These are phyloP conservation scores for Neuroscelio doddi DNA, from an alignment of 2,888 invertebrate species.

Conservation along the genomic window DNA sequence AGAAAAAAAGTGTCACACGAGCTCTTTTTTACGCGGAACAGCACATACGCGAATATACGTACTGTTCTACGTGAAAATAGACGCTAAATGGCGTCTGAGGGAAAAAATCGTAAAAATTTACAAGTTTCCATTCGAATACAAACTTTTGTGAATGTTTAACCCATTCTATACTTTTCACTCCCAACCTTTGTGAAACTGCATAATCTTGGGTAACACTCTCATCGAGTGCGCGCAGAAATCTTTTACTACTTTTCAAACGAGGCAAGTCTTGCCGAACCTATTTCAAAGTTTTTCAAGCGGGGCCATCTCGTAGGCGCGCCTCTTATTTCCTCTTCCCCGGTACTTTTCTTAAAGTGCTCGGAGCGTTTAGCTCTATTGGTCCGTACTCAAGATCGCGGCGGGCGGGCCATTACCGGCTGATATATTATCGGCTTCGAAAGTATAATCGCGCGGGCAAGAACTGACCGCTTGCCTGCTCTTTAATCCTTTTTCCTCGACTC, in stretches of 20 bases:
- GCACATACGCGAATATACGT: no score
- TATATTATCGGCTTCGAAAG: conserved; percentile 66
- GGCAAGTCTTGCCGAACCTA: neutral
- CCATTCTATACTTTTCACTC: no score
- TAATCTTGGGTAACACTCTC: neutral
- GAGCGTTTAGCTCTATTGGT: conserved; percentile 55
- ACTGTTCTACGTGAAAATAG: no score
- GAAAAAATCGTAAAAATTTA: no score
- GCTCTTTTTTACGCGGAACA: no score
- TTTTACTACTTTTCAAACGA: neutral
- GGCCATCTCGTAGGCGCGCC: conserved; percentile 52
- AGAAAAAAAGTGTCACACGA: no score
- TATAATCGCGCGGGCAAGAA: conserved; percentile 57
- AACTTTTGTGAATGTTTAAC: no score
- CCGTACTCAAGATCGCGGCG: conserved; percentile 48
- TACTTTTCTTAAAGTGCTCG: conserved; percentile 28
- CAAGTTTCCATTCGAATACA: no score
- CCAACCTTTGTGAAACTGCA: no score
- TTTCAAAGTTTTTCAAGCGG: conserved; percentile 11
- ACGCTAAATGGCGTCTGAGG: no score
- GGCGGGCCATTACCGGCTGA: conserved; percentile 64
- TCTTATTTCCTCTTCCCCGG: conserved; percentile 26
- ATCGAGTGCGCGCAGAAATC: neutral
- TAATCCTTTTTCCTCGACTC: conserved; percentile 31
- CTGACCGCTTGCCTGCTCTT: conserved; percentile 34